A percentile compares a stretch with the other conserved stretches of the same genome.
Evolutionary conservation across 2,113 vertebrate genomes (phyloP).

Genomic region (Isichthys henryi): DNA sequence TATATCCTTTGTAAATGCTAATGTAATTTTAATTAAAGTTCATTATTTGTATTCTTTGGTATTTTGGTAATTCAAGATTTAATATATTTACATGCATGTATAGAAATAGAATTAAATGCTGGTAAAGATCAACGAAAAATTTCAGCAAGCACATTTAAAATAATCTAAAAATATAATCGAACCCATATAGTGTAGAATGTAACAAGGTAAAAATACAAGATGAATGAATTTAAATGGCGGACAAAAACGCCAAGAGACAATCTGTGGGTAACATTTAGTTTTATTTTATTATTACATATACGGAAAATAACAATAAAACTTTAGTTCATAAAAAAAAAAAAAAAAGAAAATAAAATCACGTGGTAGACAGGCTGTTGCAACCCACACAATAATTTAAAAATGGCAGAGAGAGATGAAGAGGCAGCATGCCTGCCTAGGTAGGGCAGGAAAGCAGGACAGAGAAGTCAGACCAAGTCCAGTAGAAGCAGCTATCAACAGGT

Average conservation of each 20-base stretch:
- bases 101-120: not conserved
- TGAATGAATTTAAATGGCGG: not conserved
- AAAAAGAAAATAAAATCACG: constrained; percentile 37
- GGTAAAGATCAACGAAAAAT: not conserved
- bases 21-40: constrained; percentile 38
- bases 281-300: constrained; percentile 69
- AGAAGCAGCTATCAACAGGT: not conserved
- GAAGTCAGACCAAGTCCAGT: constrained; percentile 3
- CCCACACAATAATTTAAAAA: constrained; percentile 83
- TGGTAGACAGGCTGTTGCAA: constrained; percentile 54
- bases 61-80: constrained; percentile 33
- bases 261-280: constrained; percentile 43
- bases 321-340: constrained; percentile 52
- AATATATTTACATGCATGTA: constrained; percentile 28
- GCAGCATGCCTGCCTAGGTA: constrained; percentile 13
- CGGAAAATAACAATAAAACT: constrained; percentile 62
- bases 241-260: not conserved
- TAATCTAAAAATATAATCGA: not conserved
- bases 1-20: not conserved
- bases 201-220: not conserved
- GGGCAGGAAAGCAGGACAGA: constrained; percentile 3
- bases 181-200: not conserved
- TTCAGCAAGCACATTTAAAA: not conserved
- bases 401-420: constrained; percentile 42
- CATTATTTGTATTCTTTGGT: constrained; percentile 32